Base-by-base conservation (phyloP, 2,113 vertebrate genomes). In the Syrrhaptes paradoxus region DNA sequence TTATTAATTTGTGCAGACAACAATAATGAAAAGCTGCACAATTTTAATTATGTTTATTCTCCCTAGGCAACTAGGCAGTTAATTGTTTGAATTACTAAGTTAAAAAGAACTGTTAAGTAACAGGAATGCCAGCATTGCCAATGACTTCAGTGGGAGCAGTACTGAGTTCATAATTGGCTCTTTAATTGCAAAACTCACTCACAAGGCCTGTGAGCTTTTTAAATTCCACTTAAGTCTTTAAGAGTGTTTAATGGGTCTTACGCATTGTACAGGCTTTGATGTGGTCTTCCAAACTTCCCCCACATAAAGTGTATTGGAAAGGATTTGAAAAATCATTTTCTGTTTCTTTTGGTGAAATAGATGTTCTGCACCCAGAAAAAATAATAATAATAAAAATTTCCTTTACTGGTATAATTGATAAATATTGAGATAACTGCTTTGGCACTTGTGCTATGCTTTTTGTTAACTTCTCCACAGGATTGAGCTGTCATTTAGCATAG, bases 81-180 rank as follows among this genome's bases (percentile, higher is more conserved):
- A 93, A 79, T 83, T 89, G 76, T 89, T 89, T 85, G 58, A 91
- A 66, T 83, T 89, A 55, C 61, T 66, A 74, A 78, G 55, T 66
- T 96, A 52, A 82, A 93, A 86, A 75, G 71, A 93, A 86, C 79
- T 48, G 79, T 91, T 91, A 93, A 91, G 57, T 89, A 85, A 86
- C 57, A 71, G 32, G 34, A 88, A 85, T 58, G 41, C 49, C 49
- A 65, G 41, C 51, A 82, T 67, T 91, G 61, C 32, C 66, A 71
- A 13, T 41, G 66, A 91, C 84, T 91, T 95, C 84, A 66, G 24
- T 61, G 75, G 61, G 66, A 90, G 41, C 83, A 74, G n/a, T 70
- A 22, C 20, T 72, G 57, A 83, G 41, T 58, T 75, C 58, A 49
- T 86, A 91, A 96, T 58, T 71, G 80, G n/a, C 20, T 93, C 34